A percentile compares a stretch with the other conserved stretches of the same genome.
Conservation (phyloP, 2,888 invertebrate genomes). For the Spisula solida region DNA sequence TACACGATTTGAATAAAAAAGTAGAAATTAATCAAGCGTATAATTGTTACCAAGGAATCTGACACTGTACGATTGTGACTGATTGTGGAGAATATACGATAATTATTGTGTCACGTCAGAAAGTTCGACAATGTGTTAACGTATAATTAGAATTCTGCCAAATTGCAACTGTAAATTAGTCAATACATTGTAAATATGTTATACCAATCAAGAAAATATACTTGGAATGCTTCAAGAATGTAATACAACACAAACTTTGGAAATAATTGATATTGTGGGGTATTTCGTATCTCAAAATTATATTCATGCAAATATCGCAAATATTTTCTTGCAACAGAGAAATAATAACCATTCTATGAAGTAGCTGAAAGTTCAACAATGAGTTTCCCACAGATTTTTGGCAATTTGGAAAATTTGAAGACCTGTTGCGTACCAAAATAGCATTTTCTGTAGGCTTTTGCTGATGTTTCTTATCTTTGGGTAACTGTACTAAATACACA, state of each 20-base stretch:
- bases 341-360: too few species aligned
- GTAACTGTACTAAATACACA: too few species aligned
- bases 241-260: neutral
- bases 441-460: too few species aligned
- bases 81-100: neutral
- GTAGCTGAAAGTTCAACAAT: too few species aligned
- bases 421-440: too few species aligned
- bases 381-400: too few species aligned
- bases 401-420: too few species aligned
- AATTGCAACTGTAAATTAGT: constrained; percentile 52
- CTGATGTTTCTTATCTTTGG: too few species aligned
- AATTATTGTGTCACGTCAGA: constrained; percentile 57
- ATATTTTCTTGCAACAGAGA: too few species aligned
- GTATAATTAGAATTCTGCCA: constrained; percentile 49
- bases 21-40: constrained; percentile 38
- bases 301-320: too few species aligned
- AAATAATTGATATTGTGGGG: neutral
- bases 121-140: constrained; percentile 6
- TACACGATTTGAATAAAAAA: constrained; percentile 20
- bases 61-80: neutral
- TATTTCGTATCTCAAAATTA: constrained; percentile 24
- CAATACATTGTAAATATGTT: constrained; percentile 56
- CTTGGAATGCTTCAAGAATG: constrained; percentile 12
- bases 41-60: constrained; percentile 43
- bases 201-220: constrained; percentile 27